phyloP scores from a whole-genome alignment of 2,888 invertebrate genomes.

The Mylabris sibirica region DNA sequence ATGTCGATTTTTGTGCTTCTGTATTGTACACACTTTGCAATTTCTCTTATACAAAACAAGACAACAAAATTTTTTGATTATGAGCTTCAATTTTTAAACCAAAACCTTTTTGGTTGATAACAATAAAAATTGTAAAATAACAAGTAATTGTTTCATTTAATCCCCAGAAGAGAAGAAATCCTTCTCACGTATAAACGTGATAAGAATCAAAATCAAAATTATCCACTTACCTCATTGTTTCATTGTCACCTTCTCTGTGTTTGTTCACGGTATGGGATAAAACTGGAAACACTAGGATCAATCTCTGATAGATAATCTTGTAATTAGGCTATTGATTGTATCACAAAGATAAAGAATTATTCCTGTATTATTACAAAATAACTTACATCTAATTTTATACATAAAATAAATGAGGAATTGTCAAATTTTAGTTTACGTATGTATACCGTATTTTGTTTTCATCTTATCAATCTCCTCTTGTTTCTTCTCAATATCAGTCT shows the following conservation, averaged over 20 bases:
- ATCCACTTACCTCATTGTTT: too few relatives aligned
- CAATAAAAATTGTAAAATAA: slow-evolving; percentile 11
- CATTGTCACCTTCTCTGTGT: too few relatives aligned
- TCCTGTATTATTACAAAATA: not conserved
- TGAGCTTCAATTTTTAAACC: slow-evolving; percentile 11
- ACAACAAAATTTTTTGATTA: not conserved
- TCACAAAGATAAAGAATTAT: not conserved
- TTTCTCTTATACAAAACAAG: not conserved
- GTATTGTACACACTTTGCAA: slow-evolving; percentile 8
- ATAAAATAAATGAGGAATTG: not conserved
- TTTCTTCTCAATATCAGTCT: slow-evolving; percentile 94
- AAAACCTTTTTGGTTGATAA: slow-evolving; percentile 7
- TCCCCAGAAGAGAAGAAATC: too few relatives aligned
- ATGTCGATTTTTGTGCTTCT: slow-evolving; percentile 16
- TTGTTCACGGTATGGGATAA: too few relatives aligned
- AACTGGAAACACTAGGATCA: too few relatives aligned
- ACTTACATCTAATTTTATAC: not conserved
- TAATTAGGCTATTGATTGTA: too few relatives aligned
- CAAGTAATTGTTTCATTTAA: not conserved
- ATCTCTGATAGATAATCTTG: too few relatives aligned
- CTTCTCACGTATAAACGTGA: too few relatives aligned
- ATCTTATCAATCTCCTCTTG: slow-evolving; percentile 94
- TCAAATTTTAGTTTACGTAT: slow-evolving; percentile 45
- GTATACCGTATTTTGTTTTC: slow-evolving; percentile 91
- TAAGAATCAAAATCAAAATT: too few relatives aligned